Percentiles rank a stretch among this genome's conserved stretches.
Evolutionary conservation across 2,888 invertebrate genomes (phyloP).

Genomic region (Drosophila bunnanda): DNA sequence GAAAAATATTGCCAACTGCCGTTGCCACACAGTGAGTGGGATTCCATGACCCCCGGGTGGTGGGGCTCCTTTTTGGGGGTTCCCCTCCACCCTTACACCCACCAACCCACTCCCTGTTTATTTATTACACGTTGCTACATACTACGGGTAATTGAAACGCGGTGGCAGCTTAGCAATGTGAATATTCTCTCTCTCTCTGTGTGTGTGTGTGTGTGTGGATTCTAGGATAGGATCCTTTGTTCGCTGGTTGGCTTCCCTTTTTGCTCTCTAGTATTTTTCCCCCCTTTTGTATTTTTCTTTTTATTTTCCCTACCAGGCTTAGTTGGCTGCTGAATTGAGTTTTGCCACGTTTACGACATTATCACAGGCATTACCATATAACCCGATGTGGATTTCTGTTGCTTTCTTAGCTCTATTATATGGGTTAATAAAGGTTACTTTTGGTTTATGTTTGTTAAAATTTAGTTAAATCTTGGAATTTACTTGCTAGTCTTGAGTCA

Average conservation of each 20-base stretch:
- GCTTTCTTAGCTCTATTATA: too few relatives aligned
- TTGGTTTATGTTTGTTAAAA: background rate
- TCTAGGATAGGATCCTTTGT: constrained; percentile 15
- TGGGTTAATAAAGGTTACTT: background rate
- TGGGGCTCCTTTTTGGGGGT: background rate
- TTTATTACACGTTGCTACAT: constrained; percentile 46
- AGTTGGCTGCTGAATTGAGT: constrained; percentile 15
- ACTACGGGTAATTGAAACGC: constrained; percentile 63
- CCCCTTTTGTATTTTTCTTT: background rate
- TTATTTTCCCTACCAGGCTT: background rate
- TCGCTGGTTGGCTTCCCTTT: constrained; percentile 17
- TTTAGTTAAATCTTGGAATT: background rate
- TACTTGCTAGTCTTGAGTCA: background rate
- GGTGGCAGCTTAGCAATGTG: constrained; percentile 38
- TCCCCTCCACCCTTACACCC: background rate
- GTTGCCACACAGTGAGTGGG: constrained; percentile 12
- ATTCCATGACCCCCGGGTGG: constrained; percentile 5
- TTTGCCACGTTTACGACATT: constrained; percentile 21
- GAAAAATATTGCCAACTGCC: constrained; percentile 36
- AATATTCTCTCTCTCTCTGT: background rate
- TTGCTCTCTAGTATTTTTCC: background rate
- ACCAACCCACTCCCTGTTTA: constrained; percentile 18
- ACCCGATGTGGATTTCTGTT: too few relatives aligned
- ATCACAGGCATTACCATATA: constrained; percentile 18
- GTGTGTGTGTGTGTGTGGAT: constrained; percentile 16